Conservation (phyloP, 2,888 invertebrate genomes). For the Nasonovia ribisnigri region DNA sequence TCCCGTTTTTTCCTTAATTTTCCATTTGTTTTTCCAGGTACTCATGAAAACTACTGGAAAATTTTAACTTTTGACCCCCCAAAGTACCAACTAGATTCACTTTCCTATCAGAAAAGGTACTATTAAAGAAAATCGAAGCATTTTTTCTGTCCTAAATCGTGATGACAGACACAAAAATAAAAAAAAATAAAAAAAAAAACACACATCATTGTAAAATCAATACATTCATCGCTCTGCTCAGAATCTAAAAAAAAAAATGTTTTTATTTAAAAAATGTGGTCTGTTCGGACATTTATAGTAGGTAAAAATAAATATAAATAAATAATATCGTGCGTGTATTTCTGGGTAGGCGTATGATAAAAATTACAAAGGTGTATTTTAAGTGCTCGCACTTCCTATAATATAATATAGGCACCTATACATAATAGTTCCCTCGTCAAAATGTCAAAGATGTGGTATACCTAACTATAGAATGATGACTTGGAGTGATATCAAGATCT, state of each 20-base stretch:
- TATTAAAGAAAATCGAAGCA: too few relatives aligned
- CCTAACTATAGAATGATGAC: neutral
- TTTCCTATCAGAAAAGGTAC: too few relatives aligned
- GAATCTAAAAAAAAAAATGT: neutral
- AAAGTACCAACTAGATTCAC: too few relatives aligned
- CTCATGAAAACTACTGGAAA: too few relatives aligned
- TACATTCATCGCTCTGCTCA: too few relatives aligned
- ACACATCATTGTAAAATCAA: too few relatives aligned
- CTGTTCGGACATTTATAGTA: neutral
- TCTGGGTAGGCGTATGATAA: neutral
- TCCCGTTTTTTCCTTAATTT: too few relatives aligned
- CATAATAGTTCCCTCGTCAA: neutral
- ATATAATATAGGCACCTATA: neutral
- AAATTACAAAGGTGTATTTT: neutral
- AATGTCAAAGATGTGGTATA: neutral
- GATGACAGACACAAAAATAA: too few relatives aligned
- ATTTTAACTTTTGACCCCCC: too few relatives aligned
- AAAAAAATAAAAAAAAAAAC: too few relatives aligned
- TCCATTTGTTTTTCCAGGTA: too few relatives aligned
- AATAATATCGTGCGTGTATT: neutral
- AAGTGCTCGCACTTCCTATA: neutral
- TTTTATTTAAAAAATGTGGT: neutral
- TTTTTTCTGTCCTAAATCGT: too few relatives aligned
- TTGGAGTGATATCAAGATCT: neutral
- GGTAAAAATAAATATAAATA: neutral